Evolutionary conservation across 2,888 invertebrate species (phyloP), one percentile per base, ranked within the genome.

Genomic region (Gonocerus acuteangulatus): DNA sequence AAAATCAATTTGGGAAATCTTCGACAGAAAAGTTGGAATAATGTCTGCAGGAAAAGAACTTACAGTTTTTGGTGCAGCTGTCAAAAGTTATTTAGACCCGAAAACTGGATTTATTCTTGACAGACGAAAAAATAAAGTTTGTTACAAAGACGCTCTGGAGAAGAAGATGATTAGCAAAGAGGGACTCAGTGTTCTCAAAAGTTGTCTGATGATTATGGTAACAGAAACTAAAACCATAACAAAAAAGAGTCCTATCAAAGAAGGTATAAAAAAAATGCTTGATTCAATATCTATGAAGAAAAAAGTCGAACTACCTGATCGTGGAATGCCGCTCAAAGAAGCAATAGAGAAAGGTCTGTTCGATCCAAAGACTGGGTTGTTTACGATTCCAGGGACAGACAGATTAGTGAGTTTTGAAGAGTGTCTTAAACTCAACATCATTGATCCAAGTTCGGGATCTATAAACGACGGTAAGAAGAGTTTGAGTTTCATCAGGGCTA

Each of bases 351-450:
- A 86, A 71, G 85, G 84, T 59, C 74, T 91, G 2, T 89, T 95
- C 69, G 88, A 95, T 74, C 86, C 94, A 1, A 77, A 81, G 0
- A 84, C 83, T 1, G 95, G 96, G 2, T 76, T 89, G 34, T 91
- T 95, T 69, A 83, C 85, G 15, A 88, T 95, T 66, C 89, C 90
- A 1, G 87, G 87, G 13, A 91, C 93, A 4, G 92, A 93, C 72
- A 80, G 90, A 67, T 76, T 87, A 59, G 83, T 92, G 47, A 86
- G 87, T 63, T 86, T 95, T 68, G 85, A 89, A 73, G 94, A 95
- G 73, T 91, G 95, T 68, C 79, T 96, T 45, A 84, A 85, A 69
- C 79, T 91, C 63, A 85, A 88, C 71, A 84, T 96, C 21, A 87
- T 96, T 48, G 87, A 94, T 74, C 82, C 87, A 15, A 79, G 84